Evolutionary conservation across 2,797 vertebrate genomes (phyloP).

Genomic region (Ptychadena robeensis): DNA sequence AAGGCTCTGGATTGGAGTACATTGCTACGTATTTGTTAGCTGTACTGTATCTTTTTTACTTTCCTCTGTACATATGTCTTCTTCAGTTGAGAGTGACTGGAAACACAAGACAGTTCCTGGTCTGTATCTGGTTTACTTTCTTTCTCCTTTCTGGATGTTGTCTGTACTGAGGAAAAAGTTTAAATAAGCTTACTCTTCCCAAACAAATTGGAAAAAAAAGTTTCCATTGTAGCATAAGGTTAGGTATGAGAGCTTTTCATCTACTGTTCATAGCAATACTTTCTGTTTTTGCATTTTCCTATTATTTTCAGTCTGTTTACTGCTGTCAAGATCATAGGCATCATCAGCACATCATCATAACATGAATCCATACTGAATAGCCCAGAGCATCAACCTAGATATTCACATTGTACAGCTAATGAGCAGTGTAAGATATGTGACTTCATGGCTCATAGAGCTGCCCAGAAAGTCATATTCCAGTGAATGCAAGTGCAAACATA

Average conservation of each 20-base stretch:
- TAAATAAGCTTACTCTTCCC: too few species aligned
- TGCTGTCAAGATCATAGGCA: conserved; percentile 5
- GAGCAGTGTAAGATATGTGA: conserved; percentile 28
- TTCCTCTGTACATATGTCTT: too few species aligned
- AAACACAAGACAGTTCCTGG: too few species aligned
- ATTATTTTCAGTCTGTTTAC: conserved; percentile 22
- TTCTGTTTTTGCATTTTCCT: neutral
- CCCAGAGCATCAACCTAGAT: conserved; percentile 28
- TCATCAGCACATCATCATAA: conserved; percentile 10
- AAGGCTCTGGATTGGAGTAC: too few species aligned
- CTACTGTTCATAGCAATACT: neutral
- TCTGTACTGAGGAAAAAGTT: too few species aligned
- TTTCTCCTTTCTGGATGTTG: too few species aligned
- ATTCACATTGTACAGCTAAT: conserved; percentile 42
- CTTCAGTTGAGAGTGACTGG: too few species aligned
- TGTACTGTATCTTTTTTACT: too few species aligned
- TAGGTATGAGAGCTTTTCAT: neutral
- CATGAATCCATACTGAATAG: conserved; percentile 24
- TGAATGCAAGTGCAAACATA: neutral
- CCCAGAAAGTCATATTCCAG: neutral
- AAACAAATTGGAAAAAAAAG: neutral
- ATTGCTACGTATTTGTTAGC: too few species aligned
- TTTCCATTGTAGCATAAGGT: too few species aligned
- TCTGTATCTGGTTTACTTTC: too few species aligned
- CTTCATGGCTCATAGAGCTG: conserved; percentile 32